A percentile compares a stretch with the other conserved stretches of the same genome.
These are phyloP conservation scores for Bubo blakistoni DNA, from an alignment of 2,113 vertebrate species.

Conservation along the genomic window DNA sequence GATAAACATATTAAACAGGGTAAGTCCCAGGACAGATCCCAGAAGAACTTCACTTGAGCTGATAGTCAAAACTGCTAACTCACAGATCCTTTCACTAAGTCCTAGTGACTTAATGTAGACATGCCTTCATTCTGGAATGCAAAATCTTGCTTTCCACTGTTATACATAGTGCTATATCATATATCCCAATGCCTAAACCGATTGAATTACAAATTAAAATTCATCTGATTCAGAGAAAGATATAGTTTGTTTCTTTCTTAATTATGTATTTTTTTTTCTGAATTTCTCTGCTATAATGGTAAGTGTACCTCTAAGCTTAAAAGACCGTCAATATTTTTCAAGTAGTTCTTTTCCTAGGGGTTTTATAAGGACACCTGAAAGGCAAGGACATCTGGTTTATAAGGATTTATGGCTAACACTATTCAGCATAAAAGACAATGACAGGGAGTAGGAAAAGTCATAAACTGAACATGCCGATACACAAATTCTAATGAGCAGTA, in stretches of 20 bases:
- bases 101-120: not conserved
- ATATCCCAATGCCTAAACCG: not conserved
- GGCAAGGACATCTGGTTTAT: not conserved
- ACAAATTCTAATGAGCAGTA: not conserved
- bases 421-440: not conserved
- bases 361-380: not conserved
- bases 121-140: not conserved
- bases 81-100: not conserved
- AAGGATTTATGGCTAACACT: not conserved
- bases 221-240: not conserved
- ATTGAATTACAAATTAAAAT: not conserved
- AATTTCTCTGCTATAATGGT: not conserved
- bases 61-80: not conserved
- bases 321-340: not conserved
- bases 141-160: not conserved
- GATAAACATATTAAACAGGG: not conserved
- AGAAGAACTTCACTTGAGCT: not conserved
- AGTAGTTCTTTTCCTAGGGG: not conserved
- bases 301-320: not conserved
- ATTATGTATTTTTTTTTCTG: not conserved
- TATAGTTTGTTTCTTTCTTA: not conserved
- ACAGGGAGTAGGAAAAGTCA: not conserved
- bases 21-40: not conserved
- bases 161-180: not conserved
- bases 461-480: not conserved